These are phyloP conservation scores for Oophaga sylvatica DNA, from an alignment of 2,797 vertebrate genomes.

Conservation along the genomic window DNA sequence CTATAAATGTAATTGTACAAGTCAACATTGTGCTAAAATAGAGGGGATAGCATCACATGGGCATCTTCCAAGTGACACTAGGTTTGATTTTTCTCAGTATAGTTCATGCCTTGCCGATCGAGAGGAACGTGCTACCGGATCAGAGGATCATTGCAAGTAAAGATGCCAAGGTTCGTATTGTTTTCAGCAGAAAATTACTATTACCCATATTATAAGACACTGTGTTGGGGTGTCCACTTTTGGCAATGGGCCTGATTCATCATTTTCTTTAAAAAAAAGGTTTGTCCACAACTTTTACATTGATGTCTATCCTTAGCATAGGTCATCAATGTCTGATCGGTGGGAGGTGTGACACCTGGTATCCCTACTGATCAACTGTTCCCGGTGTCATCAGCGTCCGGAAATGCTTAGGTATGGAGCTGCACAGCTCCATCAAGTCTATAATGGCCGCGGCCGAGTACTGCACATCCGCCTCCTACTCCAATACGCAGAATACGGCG, in stretches of 20 bases:
- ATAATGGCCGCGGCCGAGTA: too few relatives aligned
- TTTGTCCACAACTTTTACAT: too few relatives aligned
- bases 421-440: too few relatives aligned
- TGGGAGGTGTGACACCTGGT: too few relatives aligned
- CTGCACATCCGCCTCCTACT: too few relatives aligned
- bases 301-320: too few relatives aligned
- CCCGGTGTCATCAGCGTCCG: too few relatives aligned
- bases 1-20: slow-evolving; percentile 39
- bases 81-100: slow-evolving; percentile 8
- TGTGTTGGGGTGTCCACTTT: background rate
- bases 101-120: background rate
- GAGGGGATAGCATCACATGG: background rate
- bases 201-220: background rate
- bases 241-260: background rate
- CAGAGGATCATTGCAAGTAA: background rate
- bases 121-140: background rate
- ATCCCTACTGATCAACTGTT: too few relatives aligned
- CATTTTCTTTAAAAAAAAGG: too few relatives aligned
- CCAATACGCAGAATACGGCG: too few relatives aligned
- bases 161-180: background rate
- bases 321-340: too few relatives aligned
- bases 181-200: background rate
- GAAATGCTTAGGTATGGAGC: too few relatives aligned
- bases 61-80: background rate
- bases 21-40: background rate